Conservation (phyloP, 2,797 vertebrate species). For the Acropternis orthonyx region DNA sequence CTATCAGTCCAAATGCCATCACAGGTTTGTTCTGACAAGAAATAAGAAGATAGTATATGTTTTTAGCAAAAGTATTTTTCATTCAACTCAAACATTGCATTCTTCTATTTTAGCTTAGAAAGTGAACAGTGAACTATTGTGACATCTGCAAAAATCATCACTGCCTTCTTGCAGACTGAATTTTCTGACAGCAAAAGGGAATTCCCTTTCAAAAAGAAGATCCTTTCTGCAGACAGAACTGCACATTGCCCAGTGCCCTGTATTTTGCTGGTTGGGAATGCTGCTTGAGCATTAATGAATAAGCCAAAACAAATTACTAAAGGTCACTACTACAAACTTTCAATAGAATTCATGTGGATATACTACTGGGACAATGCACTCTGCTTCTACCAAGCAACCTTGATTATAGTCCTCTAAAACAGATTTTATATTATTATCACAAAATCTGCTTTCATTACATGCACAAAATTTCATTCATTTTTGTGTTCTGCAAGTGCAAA, state of each 20-base stretch:
- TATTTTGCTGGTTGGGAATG: not conserved
- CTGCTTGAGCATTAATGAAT: not conserved
- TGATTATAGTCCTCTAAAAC: not conserved
- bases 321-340: not conserved
- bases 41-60: not conserved
- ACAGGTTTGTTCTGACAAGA: slow-evolving; percentile 89
- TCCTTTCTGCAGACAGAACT: not conserved
- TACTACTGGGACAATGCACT: not conserved
- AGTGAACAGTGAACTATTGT: not conserved
- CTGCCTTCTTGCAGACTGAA: not conserved
- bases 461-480: not conserved
- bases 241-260: not conserved
- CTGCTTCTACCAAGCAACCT: not conserved
- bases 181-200: not conserved
- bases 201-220: not conserved
- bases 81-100: not conserved
- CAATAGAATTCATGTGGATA: not conserved
- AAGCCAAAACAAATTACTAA: not conserved
- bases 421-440: not conserved
- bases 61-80: slow-evolving; percentile 12
- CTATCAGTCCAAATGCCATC: slow-evolving; percentile 89
- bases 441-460: not conserved
- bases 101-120: not conserved
- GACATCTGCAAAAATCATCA: not conserved
- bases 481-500: not conserved